Evolutionary conservation across 2,797 vertebrate species (phyloP).

Genomic region (Bucorvus abyssinicus): DNA sequence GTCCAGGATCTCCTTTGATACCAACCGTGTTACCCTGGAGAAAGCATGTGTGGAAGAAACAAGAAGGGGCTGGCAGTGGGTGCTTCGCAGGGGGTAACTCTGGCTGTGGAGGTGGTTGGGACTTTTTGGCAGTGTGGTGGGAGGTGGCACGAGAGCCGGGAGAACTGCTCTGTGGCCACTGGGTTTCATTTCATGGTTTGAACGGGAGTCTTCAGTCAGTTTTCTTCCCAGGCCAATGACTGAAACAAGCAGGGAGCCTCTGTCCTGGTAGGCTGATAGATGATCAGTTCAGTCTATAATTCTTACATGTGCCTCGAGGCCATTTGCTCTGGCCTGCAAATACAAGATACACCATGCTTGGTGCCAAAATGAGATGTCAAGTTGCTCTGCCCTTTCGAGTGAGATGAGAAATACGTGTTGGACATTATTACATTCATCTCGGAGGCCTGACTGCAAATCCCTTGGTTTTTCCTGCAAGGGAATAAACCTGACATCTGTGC

Average conservation of each 20-base stretch:
- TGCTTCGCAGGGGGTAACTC: not conserved
- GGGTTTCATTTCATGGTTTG: not conserved
- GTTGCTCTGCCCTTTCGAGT: not conserved
- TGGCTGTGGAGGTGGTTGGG: not conserved
- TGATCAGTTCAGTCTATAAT: not conserved
- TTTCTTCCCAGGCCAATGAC: not conserved
- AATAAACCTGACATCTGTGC: not conserved
- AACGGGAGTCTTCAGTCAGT: not conserved
- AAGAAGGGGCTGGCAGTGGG: rapidly evolving
- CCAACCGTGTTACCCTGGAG: not conserved
- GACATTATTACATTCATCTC: rapidly evolving
- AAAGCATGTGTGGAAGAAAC: not conserved
- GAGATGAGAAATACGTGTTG: not conserved
- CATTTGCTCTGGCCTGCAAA: not conserved
- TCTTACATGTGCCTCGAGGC: not conserved
- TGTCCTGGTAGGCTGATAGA: not conserved
- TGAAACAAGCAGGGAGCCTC: not conserved
- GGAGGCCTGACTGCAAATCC: not conserved
- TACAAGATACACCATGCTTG: not conserved
- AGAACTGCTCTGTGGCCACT: not conserved
- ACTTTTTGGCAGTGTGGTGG: not conserved
- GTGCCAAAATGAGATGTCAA: conserved; percentile 31
- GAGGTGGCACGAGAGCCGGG: rapidly evolving
- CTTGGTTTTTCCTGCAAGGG: not conserved
- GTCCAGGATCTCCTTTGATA: not conserved